These are phyloP conservation scores for Silvanus unidentatus DNA, from an alignment of 2,888 invertebrate genomes.

Conservation along the genomic window DNA sequence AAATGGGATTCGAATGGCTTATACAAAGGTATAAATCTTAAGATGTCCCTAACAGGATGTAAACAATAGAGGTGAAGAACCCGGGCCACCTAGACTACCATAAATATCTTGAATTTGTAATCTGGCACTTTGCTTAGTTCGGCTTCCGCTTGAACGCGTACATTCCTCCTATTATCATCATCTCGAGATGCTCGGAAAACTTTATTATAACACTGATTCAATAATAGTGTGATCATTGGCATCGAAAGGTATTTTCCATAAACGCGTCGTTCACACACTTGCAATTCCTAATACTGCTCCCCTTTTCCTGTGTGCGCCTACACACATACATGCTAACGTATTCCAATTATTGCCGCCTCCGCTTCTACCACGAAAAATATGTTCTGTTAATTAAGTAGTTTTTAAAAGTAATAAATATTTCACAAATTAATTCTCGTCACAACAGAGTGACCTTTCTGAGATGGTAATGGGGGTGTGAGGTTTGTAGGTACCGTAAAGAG, in stretches of 20 bases:
- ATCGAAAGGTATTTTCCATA: too few relatives aligned
- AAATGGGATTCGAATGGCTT: conserved; percentile 34
- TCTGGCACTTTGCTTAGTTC: conserved; percentile 42
- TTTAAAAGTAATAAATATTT: conserved; percentile 18
- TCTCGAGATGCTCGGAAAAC: conserved; percentile 14
- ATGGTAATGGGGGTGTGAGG: background rate
- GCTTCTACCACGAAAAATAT: too few relatives aligned
- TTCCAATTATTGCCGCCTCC: too few relatives aligned
- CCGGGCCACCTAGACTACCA: conserved; percentile 44
- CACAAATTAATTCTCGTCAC: conserved; percentile 18
- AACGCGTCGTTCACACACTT: too few relatives aligned
- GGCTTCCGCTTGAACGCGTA: conserved; percentile 41
- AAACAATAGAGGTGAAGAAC: conserved; percentile 47
- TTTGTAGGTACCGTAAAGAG: too few relatives aligned
- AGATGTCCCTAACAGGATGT: conserved; percentile 46
- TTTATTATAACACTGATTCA: conserved; percentile 21
- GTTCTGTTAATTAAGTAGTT: conserved; percentile 19
- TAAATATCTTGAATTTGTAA: conserved; percentile 46
- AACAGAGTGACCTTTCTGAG: conserved; percentile 1
- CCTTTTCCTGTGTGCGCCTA: too few relatives aligned
- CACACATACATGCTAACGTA: too few relatives aligned
- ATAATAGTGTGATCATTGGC: conserved; percentile 12
- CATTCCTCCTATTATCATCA: conserved; percentile 41
- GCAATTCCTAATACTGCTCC: too few relatives aligned
- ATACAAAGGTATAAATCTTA: conserved; percentile 40